Conservation (phyloP, 2,797 vertebrate species). For the Acipenser oxyrinchus region DNA sequence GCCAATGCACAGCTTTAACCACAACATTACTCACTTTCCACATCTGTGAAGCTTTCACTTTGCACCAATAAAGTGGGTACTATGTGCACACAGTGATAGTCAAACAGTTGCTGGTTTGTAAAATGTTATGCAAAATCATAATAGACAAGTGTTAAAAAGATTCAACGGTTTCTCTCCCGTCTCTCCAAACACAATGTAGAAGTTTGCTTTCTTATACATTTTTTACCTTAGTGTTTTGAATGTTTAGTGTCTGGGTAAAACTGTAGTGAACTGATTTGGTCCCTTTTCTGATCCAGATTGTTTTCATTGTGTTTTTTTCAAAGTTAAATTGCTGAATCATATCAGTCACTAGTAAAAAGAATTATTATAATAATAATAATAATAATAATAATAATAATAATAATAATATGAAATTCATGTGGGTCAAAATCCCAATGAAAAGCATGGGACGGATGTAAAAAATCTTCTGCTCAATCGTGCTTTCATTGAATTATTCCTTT, state of each 20-base stretch:
- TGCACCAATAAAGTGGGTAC: slow-evolving; percentile 70
- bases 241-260: slow-evolving; percentile 55
- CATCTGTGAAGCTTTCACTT: slow-evolving; percentile 59
- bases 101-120: slow-evolving; percentile 36
- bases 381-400: too few species aligned
- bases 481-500: slow-evolving; percentile 37
- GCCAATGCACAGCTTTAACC: slow-evolving; percentile 25
- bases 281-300: slow-evolving; percentile 50
- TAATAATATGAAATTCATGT: slow-evolving; percentile 22
- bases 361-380: too few species aligned
- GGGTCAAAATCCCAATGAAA: slow-evolving; percentile 57
- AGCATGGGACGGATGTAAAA: slow-evolving; percentile 43
- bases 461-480: too few species aligned
- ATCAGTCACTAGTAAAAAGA: not conserved
- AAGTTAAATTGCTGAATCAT: slow-evolving; percentile 22
- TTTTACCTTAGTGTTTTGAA: slow-evolving; percentile 73
- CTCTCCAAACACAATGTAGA: slow-evolving; percentile 20
- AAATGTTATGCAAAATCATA: slow-evolving; percentile 41
- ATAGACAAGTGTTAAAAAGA: slow-evolving; percentile 35
- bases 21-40: slow-evolving; percentile 53
- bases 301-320: slow-evolving; percentile 33
- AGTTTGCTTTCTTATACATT: slow-evolving; percentile 22
- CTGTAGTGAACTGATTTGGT: slow-evolving; percentile 64
- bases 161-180: not conserved
- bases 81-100: slow-evolving; percentile 79